phyloP scores from a whole-genome alignment of 2,113 vertebrate genomes.

The Tichodroma muraria region DNA sequence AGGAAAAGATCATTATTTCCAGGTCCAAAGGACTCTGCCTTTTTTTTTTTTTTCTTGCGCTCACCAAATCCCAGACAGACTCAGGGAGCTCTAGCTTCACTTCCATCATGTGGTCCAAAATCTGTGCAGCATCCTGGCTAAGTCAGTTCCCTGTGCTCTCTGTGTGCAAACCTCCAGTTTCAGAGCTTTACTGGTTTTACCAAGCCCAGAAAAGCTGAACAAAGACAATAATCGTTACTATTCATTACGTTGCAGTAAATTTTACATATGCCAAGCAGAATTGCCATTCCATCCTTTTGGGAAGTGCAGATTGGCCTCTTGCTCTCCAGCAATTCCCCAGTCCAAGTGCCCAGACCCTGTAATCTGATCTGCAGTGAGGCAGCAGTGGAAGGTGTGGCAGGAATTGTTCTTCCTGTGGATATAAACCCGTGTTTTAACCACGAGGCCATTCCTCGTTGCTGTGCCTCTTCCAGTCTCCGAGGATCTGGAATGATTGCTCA shows the following conservation, averaged over 20 bases:
- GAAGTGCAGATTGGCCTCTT: not conserved
- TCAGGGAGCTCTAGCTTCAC: not conserved
- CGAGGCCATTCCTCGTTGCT: not conserved
- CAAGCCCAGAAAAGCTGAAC: not conserved
- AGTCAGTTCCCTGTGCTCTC: not conserved
- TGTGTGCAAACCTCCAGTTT: not conserved
- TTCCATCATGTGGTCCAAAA: accelerated
- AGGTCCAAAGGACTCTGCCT: not conserved
- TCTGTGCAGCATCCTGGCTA: not conserved
- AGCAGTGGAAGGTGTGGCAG: not conserved
- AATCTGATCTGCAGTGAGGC: not conserved
- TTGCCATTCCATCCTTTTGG: not conserved
- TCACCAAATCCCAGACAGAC: not conserved
- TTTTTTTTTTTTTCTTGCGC: not conserved
- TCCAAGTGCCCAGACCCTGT: not conserved
- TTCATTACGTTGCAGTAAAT: not conserved
- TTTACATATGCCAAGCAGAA: not conserved
- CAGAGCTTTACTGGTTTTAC: not conserved
- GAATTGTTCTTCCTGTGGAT: not conserved
- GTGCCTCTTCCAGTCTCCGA: not conserved
- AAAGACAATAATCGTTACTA: not conserved
- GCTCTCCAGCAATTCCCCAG: not conserved
- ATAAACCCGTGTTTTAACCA: not conserved
- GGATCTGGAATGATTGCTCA: not conserved
- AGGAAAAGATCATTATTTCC: not conserved